These are phyloP conservation scores for Chlorodrepanis virens DNA, from an alignment of 2,113 vertebrate genomes.

Conservation along the genomic window DNA sequence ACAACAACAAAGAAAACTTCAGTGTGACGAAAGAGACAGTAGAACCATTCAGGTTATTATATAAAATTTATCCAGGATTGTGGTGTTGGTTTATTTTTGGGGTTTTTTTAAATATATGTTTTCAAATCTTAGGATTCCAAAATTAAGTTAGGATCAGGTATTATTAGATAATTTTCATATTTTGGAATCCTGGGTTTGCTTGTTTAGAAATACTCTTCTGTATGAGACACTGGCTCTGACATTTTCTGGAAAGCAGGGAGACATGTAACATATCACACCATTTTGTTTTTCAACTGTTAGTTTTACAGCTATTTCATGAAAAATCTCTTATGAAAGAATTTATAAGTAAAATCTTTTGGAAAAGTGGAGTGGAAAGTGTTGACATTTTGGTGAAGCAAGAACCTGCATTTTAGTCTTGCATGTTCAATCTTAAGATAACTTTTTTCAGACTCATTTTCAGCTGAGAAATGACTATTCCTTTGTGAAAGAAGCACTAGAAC, in stretches of 20 bases:
- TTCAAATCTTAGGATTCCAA: not conserved
- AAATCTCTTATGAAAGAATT: not conserved
- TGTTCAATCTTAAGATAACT: not conserved
- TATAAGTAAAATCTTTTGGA: not conserved
- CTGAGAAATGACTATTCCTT: not conserved
- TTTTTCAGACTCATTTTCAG: not conserved
- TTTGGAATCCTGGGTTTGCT: not conserved
- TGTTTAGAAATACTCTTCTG: not conserved
- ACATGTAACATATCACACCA: rapidly evolving
- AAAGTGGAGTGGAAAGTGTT: not conserved
- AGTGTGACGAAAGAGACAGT: not conserved
- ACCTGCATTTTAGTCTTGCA: not conserved
- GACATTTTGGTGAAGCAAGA: not conserved
- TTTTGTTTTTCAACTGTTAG: not conserved
- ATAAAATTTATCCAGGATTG: not conserved
- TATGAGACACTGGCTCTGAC: rapidly evolving
- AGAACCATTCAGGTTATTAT: not conserved
- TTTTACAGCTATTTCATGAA: not conserved
- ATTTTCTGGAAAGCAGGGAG: not conserved
- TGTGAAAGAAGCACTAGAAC: not conserved
- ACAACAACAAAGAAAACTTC: conserved; percentile 27
- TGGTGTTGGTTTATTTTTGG: not conserved
- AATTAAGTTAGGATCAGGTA: not conserved
- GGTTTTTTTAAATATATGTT: not conserved
- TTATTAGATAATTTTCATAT: not conserved